These are phyloP conservation scores for Nomada goodeniana DNA, from an alignment of 2,888 invertebrate species.

Conservation along the genomic window DNA sequence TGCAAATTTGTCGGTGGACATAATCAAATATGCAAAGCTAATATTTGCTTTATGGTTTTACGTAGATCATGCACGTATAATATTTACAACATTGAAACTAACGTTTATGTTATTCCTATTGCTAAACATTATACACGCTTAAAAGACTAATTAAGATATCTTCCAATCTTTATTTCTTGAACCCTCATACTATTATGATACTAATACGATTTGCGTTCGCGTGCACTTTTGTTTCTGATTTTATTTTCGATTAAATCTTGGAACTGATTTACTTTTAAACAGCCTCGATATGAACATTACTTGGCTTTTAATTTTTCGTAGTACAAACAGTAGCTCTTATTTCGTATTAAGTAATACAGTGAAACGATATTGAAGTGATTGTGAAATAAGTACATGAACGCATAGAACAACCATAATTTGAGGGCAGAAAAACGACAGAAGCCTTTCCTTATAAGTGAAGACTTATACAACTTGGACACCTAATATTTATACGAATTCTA, in stretches of 20 bases:
- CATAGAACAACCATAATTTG: neutral
- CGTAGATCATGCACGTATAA: neutral
- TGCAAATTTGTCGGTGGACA: neutral
- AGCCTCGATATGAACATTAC: too few species aligned
- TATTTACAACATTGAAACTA: neutral
- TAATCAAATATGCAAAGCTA: neutral
- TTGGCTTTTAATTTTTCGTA: too few species aligned
- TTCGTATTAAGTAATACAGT: neutral
- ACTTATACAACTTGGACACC: neutral
- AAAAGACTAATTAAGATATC: conserved; percentile 1
- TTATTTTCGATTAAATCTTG: neutral
- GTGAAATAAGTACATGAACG: neutral
- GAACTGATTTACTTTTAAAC: too few species aligned
- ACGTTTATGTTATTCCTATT: conserved; percentile 7
- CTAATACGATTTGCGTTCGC: too few species aligned
- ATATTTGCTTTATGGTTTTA: neutral
- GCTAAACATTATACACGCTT: conserved; percentile 7
- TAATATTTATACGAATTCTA: conserved; percentile 34
- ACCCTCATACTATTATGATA: neutral
- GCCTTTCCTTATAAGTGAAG: neutral
- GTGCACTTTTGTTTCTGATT: neutral
- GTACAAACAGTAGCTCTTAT: neutral
- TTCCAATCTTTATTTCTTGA: neutral
- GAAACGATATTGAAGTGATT: neutral
- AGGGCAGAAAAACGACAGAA: conserved; percentile 8